Evolutionary conservation across 2,888 invertebrate genomes (phyloP), one percentile per base, ranked within the genome.

Genomic region (Halictus ligatus): DNA sequence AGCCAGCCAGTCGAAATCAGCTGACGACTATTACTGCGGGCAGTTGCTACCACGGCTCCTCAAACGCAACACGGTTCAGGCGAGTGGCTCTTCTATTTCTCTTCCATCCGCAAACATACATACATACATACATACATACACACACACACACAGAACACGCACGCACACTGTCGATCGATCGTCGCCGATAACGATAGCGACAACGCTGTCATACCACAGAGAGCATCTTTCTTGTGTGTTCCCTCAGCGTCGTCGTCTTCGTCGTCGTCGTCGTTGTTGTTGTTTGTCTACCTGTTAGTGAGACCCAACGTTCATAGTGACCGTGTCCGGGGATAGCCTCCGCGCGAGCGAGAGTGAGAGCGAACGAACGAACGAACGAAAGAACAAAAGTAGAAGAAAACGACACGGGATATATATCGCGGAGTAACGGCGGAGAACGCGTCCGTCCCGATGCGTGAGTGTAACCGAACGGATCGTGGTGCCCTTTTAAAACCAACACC

Each of bases 21-120:
- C 92, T 92, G 92, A 90, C 92, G 92, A 88, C 90, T 90, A 88
- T 89, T 90, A 91, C 88, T 88, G 89, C 88, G 89, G 92, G 89
- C 89, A 93, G 93, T 93, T 93, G 92, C 92, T 93, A 93, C 92
- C 93, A 93, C 93, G 93, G 92, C 92, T 92, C 92, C 93, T 92
- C 93, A 91, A 92, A 92, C 92, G 92, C 91, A 91, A 91, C 91
- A 92, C 89, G 86, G 89, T 90, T 90, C 92, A 93, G 93, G 93
- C 91, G 89, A 92, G 92, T 91, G 88, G 60, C 72, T 84, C 81
- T 77, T 84, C 67, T 18, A 84, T 87, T 88, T 80, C 67, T 67
- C 48, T 69, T 78, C 64, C 73, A 50, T 40, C 21, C 67, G 75
- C 43, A 64, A 29, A 64, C 12, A 58, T 8, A 25, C 25, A 25